Evolutionary conservation across 2,888 invertebrate genomes (phyloP), one percentile per base, ranked within the genome.

Genomic region (Stenoptilia bipunctidactyla): DNA sequence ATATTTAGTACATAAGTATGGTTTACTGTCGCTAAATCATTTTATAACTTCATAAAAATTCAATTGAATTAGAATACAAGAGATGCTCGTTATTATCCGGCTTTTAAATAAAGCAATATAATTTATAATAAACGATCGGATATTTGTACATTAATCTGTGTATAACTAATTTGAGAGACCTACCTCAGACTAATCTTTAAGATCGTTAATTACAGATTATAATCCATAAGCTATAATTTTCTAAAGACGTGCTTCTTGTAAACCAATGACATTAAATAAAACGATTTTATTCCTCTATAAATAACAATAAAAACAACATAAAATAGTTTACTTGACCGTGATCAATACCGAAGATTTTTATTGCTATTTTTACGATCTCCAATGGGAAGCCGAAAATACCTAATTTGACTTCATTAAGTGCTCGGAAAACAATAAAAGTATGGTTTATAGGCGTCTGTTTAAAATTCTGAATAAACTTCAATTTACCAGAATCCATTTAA

Each of bases 221-320:
- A 25, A 36, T 25, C 36, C 30, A 14, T 15, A 5, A 8, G 20
- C 20, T 20, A 20, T 20, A 20, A 20, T 20, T 20, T 20, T 20
- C 20, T 8, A 20, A 20, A 20, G 47, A 55, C 54, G 58, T 55
- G 55, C 54, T 54, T 56, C 61, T 56, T 57, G 56, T 49, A 56
- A 66, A 58, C 64, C 66, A 69, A 69, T 71, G 70, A 73, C 73
- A 75, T 70, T 68, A 65, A 45, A 77, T 70, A 72, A 76, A 69
- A 65, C 55, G 47, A 55, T 77, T 82, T 82, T 79, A 79, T 76
- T 69, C 49, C 60, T 52, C 72, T 58, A 82, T 80, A 79, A 83
- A 83, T 80, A 79, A 79, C 77, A 68, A 75, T 80, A 80, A 80
- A 82, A 83, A 70, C 55, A 64, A 65, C 72, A 76, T 82, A 70